phyloP scores from a whole-genome alignment of 2,888 invertebrate genomes.

The Pegoplata infirma region DNA sequence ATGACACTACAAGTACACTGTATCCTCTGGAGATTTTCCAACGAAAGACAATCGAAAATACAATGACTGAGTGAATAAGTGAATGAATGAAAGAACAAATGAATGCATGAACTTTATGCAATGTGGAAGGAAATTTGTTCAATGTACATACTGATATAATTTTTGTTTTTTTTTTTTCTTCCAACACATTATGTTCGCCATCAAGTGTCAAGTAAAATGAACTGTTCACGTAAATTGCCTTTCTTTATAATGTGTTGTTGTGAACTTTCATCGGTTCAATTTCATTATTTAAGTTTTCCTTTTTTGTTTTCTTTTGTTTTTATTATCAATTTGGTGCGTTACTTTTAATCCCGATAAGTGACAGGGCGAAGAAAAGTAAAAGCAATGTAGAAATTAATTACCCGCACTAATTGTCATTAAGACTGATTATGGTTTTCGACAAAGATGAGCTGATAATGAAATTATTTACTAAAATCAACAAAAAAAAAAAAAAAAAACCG shows the following conservation, averaged over 20 bases:
- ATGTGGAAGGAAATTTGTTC: not conserved
- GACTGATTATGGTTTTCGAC: slow-evolving; percentile 17
- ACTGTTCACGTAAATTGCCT: not conserved
- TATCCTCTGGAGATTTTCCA: not conserved
- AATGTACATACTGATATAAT: no score
- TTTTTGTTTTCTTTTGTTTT: not conserved
- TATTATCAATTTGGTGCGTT: no score
- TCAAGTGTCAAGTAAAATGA: slow-evolving; percentile 1
- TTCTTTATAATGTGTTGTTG: not conserved
- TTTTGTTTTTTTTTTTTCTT: not conserved
- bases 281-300: not conserved
- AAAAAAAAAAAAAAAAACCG: no score
- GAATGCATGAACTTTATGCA: not conserved
- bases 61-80: not conserved
- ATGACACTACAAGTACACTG: not conserved
- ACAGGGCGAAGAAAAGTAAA: slow-evolving; percentile 1
- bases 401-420: slow-evolving; percentile 33
- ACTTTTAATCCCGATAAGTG: slow-evolving; percentile 1
- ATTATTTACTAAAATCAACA: slow-evolving; percentile 19
- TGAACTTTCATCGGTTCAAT: not conserved
- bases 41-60: not conserved
- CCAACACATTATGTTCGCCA: not conserved
- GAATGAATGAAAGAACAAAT: not conserved
- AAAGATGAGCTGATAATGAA: slow-evolving; percentile 37
- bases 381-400: slow-evolving; percentile 21